Base-by-base conservation (phyloP, 1,140 invertebrate species). In the Aphelenchoides besseyi region DNA sequence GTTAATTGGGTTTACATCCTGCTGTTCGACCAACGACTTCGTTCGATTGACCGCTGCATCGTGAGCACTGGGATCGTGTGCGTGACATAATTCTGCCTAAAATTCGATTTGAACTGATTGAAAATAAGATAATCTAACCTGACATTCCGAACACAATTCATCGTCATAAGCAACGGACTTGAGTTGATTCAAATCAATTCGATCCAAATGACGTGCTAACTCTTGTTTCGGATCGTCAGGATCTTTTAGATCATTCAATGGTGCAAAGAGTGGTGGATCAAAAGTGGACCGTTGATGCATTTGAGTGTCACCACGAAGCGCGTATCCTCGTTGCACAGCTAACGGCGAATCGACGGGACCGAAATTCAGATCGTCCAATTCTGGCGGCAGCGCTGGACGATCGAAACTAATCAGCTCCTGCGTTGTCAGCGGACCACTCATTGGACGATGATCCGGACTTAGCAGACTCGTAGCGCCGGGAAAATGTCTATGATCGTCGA, bases 401-500 rank as follows among this genome's bases (percentile, higher is more conserved):
- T 66, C 63, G 32, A 66, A 41, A 32, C 32, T 36, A n/a, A 66
- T 66, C 12, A 66, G 36, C 26, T 66, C 63, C 32, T 66, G 63
- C 36, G 36, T 66, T 23, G 30, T 29, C 3, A 61, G 59, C 30
- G 12, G 18, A 33, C 48, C 48, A 53, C 12, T 12, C 63, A 66
- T 66, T 33, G 8, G 63, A 18, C 30, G 16, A 16, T 35, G 26
- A 30, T 66, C 36, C 12, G 2, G 16, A 33, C 2, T 12, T 23
- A 30, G 30, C 36, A 59, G 18, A 23, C 55, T 28, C 5, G 5
- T 33, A 33, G 23, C 55, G 12, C 26, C 26, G 26, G 55, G 5
- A 33, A 66, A 32, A 12, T 33, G 12, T 37, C 63, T 16, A 33
- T 66, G 16, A n/a, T 66, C 63, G 63, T 66, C 63, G 30, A 66